Evolutionary conservation across 1,140 invertebrate species (phyloP).

Genomic region (Monomorium pharaonis): DNA sequence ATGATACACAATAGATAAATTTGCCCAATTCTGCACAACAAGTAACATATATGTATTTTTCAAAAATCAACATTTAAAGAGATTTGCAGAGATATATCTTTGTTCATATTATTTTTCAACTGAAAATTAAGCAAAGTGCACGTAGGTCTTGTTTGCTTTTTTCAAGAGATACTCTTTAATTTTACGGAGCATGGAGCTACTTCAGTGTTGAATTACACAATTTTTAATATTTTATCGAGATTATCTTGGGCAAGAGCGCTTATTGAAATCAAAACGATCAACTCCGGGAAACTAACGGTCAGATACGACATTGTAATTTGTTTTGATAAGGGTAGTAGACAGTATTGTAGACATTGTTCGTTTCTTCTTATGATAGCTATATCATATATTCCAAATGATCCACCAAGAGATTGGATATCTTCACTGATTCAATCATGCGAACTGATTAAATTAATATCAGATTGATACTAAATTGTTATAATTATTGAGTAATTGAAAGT

Average conservation of each 20-base stretch:
- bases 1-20: neutral
- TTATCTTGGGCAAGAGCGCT: neutral
- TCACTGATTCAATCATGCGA: neutral
- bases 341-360: neutral
- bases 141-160: neutral
- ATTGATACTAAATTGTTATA: neutral
- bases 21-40: neutral
- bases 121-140: neutral
- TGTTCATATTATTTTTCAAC: neutral
- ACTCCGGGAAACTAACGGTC: neutral
- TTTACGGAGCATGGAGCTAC: neutral
- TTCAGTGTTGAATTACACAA: neutral
- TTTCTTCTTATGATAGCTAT: neutral
- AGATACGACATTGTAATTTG: neutral
- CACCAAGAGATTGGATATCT: neutral
- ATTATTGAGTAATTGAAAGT: constrained; percentile 5
- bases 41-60: neutral
- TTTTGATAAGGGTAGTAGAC: neutral
- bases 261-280: neutral
- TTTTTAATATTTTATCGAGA: neutral
- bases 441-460: neutral
- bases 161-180: neutral
- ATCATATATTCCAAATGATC: neutral
- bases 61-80: neutral
- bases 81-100: neutral